These are phyloP conservation scores for Hippocampus kuda DNA, from an alignment of 2,797 vertebrate genomes.

Conservation along the genomic window DNA sequence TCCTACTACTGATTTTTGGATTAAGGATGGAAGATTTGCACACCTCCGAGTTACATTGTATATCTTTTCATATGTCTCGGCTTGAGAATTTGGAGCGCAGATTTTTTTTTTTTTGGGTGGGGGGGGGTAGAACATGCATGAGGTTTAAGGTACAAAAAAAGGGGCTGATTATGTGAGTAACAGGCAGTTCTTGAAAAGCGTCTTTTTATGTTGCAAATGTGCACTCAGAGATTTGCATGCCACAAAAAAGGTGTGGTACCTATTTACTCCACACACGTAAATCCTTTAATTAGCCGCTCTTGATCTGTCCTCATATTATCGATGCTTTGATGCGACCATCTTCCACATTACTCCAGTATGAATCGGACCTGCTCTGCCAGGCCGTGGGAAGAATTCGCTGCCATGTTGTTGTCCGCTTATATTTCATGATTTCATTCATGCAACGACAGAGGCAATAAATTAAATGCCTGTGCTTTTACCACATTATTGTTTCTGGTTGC, in stretches of 20 bases:
- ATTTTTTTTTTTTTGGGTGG: neutral
- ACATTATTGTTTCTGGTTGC: constrained; percentile 48
- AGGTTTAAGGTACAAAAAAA: constrained; percentile 3
- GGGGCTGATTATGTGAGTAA: constrained; percentile 38
- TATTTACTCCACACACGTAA: constrained; percentile 47
- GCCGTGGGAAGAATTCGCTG: constrained; percentile 48
- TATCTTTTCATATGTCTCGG: constrained; percentile 54
- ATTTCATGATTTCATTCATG: constrained; percentile 39
- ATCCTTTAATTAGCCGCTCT: neutral
- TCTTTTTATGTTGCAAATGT: constrained; percentile 1
- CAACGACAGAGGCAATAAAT: constrained; percentile 41
- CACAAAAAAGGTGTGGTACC: constrained; percentile 26
- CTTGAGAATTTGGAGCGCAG: constrained; percentile 27
- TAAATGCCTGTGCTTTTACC: constrained; percentile 13
- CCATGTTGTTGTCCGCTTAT: constrained; percentile 57
- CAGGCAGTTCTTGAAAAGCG: constrained; percentile 33
- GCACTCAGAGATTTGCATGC: constrained; percentile 22
- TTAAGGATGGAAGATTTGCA: constrained; percentile 60
- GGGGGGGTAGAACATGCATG: neutral
- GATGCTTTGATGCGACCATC: constrained; percentile 49
- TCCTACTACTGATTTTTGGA: constrained; percentile 55
- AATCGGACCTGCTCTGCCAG: constrained; percentile 44
- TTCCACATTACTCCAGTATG: constrained; percentile 51
- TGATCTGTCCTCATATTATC: constrained; percentile 14
- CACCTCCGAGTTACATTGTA: constrained; percentile 58